A percentile compares a stretch with the other conserved stretches of the same genome.
Conservation (phyloP, 1,140 invertebrate species). For the Trinorchestia longiramus region DNA sequence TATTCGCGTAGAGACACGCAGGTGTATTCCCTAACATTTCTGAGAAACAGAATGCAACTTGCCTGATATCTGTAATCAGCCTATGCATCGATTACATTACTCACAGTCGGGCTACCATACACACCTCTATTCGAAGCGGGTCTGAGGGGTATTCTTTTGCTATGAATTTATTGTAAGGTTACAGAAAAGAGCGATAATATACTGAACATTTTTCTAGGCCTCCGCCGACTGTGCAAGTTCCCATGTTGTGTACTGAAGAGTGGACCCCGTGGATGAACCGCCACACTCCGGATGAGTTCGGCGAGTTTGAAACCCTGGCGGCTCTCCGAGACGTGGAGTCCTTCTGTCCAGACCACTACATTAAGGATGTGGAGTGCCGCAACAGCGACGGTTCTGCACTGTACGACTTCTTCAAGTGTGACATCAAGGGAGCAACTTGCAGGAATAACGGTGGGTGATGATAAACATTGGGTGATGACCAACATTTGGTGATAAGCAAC, state of each 20-base stretch:
- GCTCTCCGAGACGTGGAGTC: slow-evolving; percentile 68
- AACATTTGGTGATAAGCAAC: no score
- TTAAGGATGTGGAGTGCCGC: slow-evolving; percentile 70
- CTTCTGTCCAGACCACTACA: slow-evolving; percentile 69
- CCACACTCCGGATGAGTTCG: slow-evolving; percentile 68
- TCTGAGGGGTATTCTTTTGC: no score
- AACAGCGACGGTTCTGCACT: slow-evolving; percentile 66
- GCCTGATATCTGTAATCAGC: no score
- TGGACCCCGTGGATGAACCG: slow-evolving; percentile 72
- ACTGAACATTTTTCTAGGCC: slow-evolving; percentile 43
- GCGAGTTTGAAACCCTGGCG: slow-evolving; percentile 70
- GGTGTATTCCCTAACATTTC: no score
- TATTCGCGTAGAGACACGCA: no score
- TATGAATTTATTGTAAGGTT: no score
- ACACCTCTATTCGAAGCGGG: no score
- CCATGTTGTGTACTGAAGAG: slow-evolving; percentile 65
- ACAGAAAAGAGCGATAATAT: neutral
- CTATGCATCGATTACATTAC: no score
- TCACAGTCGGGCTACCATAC: no score
- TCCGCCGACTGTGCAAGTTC: slow-evolving; percentile 46
- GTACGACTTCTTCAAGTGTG: slow-evolving; percentile 59
- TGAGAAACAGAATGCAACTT: no score
- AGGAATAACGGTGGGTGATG: slow-evolving; percentile 65
- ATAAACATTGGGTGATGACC: no score
- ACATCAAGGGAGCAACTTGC: slow-evolving; percentile 66